Evolutionary conservation across 2,797 vertebrate genomes (phyloP).

Genomic region (Anolis apletophallus): DNA sequence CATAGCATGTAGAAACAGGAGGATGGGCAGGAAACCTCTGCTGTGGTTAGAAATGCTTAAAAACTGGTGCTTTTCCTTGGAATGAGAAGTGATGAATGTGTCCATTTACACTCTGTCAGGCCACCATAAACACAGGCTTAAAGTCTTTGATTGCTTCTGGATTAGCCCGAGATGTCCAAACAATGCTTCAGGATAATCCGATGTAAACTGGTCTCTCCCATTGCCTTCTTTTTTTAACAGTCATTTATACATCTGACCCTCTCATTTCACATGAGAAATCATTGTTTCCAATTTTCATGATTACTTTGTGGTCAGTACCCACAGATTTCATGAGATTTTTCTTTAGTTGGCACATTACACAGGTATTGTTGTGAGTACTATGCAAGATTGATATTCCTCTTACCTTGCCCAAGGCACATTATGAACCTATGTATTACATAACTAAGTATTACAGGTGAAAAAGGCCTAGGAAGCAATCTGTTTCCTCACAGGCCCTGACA

Average conservation of each 20-base stretch:
- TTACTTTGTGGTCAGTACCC: constrained; percentile 3
- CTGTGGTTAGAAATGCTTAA: too few species aligned
- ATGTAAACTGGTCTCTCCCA: not conserved
- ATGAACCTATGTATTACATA: constrained; percentile 16
- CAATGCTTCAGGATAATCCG: too few species aligned
- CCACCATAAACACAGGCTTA: too few species aligned
- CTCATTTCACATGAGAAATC: not conserved
- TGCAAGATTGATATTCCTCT: constrained; percentile 8
- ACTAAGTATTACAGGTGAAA: constrained; percentile 16
- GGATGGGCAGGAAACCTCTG: too few species aligned
- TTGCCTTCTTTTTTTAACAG: not conserved
- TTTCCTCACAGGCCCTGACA: constrained; percentile 19
- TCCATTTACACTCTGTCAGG: too few species aligned
- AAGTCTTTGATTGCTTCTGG: too few species aligned
- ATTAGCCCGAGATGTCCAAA: too few species aligned
- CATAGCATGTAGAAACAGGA: too few species aligned
- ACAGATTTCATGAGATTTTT: not conserved
- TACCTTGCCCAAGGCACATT: constrained; percentile 12
- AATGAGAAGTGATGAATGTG: too few species aligned
- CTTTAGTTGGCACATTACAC: constrained; percentile 11
- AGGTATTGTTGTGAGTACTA: not conserved
- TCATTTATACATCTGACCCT: not conserved
- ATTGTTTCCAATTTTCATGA: not conserved
- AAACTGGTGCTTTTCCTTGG: too few species aligned
- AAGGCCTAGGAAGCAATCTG: constrained; percentile 24